A percentile compares a stretch with the other conserved stretches of the same genome.
Evolutionary conservation across 1,140 invertebrate species (phyloP).

Genomic region (Ostrea denselamellosa): DNA sequence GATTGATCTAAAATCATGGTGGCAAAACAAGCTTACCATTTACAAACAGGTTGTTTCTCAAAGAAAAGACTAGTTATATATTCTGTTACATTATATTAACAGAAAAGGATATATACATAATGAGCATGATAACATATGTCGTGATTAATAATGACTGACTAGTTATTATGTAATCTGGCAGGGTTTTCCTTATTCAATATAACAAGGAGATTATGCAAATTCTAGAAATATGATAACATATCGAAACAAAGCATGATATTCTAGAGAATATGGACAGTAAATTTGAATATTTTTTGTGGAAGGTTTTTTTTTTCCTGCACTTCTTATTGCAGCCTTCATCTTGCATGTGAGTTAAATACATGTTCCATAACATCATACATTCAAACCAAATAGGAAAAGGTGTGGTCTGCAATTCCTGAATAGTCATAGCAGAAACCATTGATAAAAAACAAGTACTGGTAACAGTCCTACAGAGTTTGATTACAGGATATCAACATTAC

Average conservation of each 20-base stretch:
- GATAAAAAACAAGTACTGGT: too few relatives aligned
- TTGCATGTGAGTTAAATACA: neutral
- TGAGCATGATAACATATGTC: conserved; percentile 8
- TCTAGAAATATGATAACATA: neutral
- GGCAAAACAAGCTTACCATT: neutral
- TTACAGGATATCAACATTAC: too few relatives aligned
- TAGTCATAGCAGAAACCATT: too few relatives aligned
- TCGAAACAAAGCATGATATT: neutral
- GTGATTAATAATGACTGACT: conserved; percentile 26
- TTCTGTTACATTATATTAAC: neutral
- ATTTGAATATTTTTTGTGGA: neutral
- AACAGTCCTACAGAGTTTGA: too few relatives aligned
- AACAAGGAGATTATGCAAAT: neutral
- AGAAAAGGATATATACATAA: conserved; percentile 21
- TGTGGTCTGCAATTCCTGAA: too few relatives aligned
- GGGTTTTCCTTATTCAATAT: neutral
- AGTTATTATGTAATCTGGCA: neutral
- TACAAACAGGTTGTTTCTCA: neutral
- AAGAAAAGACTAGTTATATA: neutral
- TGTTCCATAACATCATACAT: neutral
- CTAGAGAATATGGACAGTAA: neutral
- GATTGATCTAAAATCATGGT: too few relatives aligned
- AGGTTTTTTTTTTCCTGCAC: neutral
- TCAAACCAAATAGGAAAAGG: too few relatives aligned
- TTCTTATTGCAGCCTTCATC: neutral